Conservation (phyloP, 1,140 invertebrate species). For the Microvelia longipes region DNA sequence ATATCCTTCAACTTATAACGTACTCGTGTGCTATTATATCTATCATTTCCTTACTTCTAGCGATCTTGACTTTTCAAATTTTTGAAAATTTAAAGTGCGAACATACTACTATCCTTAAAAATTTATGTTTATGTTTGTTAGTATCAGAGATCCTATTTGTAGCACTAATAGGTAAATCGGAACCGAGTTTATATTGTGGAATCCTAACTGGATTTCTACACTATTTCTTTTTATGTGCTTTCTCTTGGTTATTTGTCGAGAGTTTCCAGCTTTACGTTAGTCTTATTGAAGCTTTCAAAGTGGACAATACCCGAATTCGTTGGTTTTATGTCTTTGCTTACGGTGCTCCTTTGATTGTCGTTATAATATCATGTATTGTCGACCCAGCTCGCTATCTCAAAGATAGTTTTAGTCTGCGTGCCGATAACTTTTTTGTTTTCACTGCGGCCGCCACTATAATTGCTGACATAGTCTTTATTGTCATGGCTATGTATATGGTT, state of each 20-base stretch:
- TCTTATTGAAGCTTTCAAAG: background rate
- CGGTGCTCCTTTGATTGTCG: background rate
- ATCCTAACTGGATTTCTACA: background rate
- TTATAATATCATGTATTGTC: background rate
- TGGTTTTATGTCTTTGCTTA: conserved; percentile 2
- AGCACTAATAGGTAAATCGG: background rate
- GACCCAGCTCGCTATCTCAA: background rate
- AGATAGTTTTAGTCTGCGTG: background rate
- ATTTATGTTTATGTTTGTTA: background rate
- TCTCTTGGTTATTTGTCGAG: background rate
- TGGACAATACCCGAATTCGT: background rate
- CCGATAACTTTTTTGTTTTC: background rate
- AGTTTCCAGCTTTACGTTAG: background rate
- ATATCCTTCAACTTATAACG: conserved; percentile 32
- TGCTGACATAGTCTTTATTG: background rate
- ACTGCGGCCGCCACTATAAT: background rate
- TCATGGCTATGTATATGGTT: background rate
- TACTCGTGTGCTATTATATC: conserved; percentile 34
- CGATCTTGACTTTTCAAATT: background rate
- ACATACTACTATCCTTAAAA: background rate
- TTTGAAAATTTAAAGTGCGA: background rate
- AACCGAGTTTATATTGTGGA: background rate
- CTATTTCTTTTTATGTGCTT: background rate
- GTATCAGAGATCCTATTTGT: background rate
- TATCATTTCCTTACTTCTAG: background rate